Base-by-base conservation (phyloP, 2,113 vertebrate genomes). In the Forbesichthys agassizii region DNA sequence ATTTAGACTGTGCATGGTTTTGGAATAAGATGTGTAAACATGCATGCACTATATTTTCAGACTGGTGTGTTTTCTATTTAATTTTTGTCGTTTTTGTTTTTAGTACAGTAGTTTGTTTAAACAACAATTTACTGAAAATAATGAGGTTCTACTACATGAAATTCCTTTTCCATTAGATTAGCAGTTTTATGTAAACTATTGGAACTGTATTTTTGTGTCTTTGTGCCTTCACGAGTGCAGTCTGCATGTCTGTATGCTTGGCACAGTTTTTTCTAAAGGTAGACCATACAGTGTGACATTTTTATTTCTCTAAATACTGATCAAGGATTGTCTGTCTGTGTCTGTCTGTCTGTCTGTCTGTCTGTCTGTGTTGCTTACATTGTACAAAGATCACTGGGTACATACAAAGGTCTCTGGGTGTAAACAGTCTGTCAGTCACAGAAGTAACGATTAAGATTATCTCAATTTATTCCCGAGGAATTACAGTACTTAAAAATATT, bases 171-270 rank as follows among this genome's bases (percentile, higher is more conserved):
- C 80, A 74, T 84, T 81, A 73, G 51, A 68, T 64, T 61, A 79
- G 79, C 78, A 81, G 81, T 70, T 79, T 84, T 66, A 85, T 85
- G 69, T 79, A 65, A 87, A 83, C 68, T 77, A 82, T 84, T 85
- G 82, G 67, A 85, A 79, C 73, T 76, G 84, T 88, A 68, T 73
- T 81, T 69, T 82, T 90, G 86, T 88, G 83, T 88, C 76, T 79
- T 74, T 88, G 86, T 89, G 86, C 88, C 88, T 88, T 88, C 73
- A 83, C 82, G 68, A 88, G 74, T 87, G 84, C 75, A 82, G 84
- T 86, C 65, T 86, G 84, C 84, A 89, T 84, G 88, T 88, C 77
- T 83, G 73, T 88, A 79, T 86, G 77, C 60, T 84, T 88, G 80
- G 81, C 81, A 71, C 82, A 85, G 79, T 88, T 87, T 83, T 71